Conservation (phyloP, 2,888 invertebrate species). For the Eustalomyia histrio region DNA sequence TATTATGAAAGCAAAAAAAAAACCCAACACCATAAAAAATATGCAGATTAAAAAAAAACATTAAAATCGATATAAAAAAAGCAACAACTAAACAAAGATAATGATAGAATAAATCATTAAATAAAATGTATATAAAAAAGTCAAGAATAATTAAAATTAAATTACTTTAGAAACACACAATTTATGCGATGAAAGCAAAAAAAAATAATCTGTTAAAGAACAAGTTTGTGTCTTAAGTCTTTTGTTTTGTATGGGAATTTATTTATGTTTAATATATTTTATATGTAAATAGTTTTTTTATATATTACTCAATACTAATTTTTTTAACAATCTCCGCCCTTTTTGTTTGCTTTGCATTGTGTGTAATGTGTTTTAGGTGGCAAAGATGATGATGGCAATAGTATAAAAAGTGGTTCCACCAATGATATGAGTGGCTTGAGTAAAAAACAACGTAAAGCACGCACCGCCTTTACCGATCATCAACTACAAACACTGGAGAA, state of each 20-base stretch:
- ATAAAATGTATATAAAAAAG: not conserved
- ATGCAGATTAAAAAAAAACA: slow-evolving; percentile 17
- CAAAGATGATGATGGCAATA: slow-evolving; percentile 88
- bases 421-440: slow-evolving; percentile 82
- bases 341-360: slow-evolving; percentile 35
- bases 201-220: slow-evolving; percentile 18
- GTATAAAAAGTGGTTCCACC: slow-evolving; percentile 79
- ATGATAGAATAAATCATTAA: slow-evolving; percentile 24
- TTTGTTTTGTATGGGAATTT: slow-evolving; percentile 39
- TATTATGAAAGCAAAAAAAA: slow-evolving; percentile 22
- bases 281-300: slow-evolving; percentile 9
- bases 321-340: slow-evolving; percentile 60
- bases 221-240: slow-evolving; percentile 59
- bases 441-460: slow-evolving; percentile 97
- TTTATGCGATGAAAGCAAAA: not conserved
- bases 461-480: slow-evolving; percentile 99
- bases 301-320: not conserved
- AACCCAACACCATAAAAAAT: slow-evolving; percentile 2
- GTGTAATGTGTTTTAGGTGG: slow-evolving; percentile 83
- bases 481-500: slow-evolving; percentile 97
- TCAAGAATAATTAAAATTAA: slow-evolving; percentile 3
- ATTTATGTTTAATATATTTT: slow-evolving; percentile 22
- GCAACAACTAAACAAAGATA: slow-evolving; percentile 3
- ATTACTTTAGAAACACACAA: not conserved
- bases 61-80: not conserved